Base-by-base conservation (phyloP, 2,888 invertebrate species). In the Folsomia candida region DNA sequence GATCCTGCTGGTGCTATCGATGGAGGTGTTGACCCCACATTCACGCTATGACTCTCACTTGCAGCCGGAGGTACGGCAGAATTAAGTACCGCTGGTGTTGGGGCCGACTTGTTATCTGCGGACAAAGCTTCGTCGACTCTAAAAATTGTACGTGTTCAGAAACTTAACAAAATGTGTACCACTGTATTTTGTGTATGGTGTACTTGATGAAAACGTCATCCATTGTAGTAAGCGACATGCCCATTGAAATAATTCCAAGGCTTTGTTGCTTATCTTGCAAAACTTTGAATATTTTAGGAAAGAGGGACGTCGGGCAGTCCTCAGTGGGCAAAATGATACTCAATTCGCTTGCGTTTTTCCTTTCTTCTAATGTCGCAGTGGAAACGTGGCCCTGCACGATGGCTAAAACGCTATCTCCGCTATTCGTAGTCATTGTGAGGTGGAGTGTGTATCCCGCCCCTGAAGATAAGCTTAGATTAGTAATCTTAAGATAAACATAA, bases 121-220 rank as follows among this genome's bases (percentile, higher is more conserved):
- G 37, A 37, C 4, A 14, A 37, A 37, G 37, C 37, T 37, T 37
- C 37, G 37, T 37, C 37, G 6, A 37, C 37, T 37, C 37, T 37
- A 14, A 37, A 37, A n/a, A n/a, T n/a, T n/a, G n/a, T n/a, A n/a
- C n/a, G n/a, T n/a, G n/a, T n/a, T n/a, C n/a, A n/a, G n/a, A n/a
- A n/a, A n/a, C n/a, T n/a, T n/a, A n/a, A n/a, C n/a, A n/a, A n/a
- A n/a, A n/a, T n/a, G n/a, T n/a, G n/a, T n/a, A 37, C 61, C 60
- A 81, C 86, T 85, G n/a, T n/a, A n/a, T n/a, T n/a, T n/a, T n/a
- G n/a, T n/a, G n/a, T n/a, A n/a, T n/a, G n/a, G n/a, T n/a, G n/a
- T 85, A 89, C 89, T 88, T 89, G 87, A 93, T 88, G 81, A 93
- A 93, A 0, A 94, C 94, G 83, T 94, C 94, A 84, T 94, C 94